phyloP scores from a whole-genome alignment of 2,113 vertebrate genomes.

The Perca schrenkii region DNA sequence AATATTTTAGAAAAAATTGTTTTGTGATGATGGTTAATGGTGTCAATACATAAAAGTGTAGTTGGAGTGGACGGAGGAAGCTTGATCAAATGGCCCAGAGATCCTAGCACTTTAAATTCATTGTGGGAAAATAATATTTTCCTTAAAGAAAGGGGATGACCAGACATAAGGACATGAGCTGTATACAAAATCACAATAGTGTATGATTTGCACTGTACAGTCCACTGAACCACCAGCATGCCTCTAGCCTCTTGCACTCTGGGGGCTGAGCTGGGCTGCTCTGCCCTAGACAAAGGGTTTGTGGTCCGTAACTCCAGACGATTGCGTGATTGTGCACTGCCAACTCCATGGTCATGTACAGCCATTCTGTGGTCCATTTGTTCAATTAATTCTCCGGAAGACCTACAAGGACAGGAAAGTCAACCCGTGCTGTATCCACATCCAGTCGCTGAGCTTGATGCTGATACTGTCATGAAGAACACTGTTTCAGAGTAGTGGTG shows the following conservation, averaged over 20 bases:
- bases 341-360: constrained; percentile 32
- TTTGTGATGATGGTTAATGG: background rate
- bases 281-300: constrained; percentile 20
- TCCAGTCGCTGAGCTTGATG: constrained; percentile 14
- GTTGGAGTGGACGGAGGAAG: background rate
- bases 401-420: constrained; percentile 35
- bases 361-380: constrained; percentile 65
- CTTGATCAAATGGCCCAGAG: background rate
- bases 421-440: constrained; percentile 25
- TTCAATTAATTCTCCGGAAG: constrained; percentile 48
- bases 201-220: constrained; percentile 33
- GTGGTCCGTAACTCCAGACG: constrained; percentile 35
- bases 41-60: background rate
- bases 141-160: background rate
- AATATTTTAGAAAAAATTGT: background rate
- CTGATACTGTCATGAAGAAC: background rate
- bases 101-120: background rate
- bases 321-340: constrained; percentile 20
- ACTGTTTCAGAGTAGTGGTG: background rate
- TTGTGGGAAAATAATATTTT: background rate
- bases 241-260: constrained; percentile 23
- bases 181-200: constrained; percentile 32
- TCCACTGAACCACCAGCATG: constrained; percentile 45
- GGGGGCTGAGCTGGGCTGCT: constrained; percentile 2
- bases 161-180: constrained; percentile 20